Conservation (phyloP, 2,888 invertebrate species). For the Congeria kusceri region DNA sequence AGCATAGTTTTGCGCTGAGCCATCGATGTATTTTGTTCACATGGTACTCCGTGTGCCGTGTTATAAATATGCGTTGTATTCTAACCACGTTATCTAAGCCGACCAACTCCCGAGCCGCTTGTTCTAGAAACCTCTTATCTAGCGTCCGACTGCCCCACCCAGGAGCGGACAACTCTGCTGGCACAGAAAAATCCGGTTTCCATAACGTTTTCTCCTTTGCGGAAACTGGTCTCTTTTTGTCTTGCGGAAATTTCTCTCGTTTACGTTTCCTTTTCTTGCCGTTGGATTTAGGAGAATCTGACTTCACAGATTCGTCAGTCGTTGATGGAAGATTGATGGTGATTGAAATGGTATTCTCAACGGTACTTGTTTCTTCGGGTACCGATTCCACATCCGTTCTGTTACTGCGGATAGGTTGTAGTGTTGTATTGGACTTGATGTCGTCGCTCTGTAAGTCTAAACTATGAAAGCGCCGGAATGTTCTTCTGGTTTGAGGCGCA, state of each 20-base stretch:
- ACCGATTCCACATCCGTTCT: too few relatives aligned
- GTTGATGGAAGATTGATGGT: neutral
- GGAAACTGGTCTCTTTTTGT: neutral
- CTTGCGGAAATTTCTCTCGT: neutral
- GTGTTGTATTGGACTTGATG: too few relatives aligned
- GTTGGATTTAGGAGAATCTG: slow-evolving; percentile 10
- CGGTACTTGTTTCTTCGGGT: too few relatives aligned
- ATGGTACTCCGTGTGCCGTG: too few relatives aligned
- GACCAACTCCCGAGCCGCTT: slow-evolving; percentile 40
- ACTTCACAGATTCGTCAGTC: neutral
- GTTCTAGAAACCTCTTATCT: slow-evolving; percentile 54
- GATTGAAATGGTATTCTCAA: neutral
- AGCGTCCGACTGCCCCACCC: slow-evolving; percentile 56
- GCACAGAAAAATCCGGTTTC: slow-evolving; percentile 7
- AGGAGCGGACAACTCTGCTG: slow-evolving; percentile 35
- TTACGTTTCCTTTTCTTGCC: neutral
- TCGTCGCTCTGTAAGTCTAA: neutral
- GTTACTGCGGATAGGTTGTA: too few relatives aligned
- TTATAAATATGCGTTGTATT: neutral
- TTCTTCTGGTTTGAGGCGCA: neutral
- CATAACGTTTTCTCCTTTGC: neutral
- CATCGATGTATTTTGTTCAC: too few relatives aligned
- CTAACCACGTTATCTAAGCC: slow-evolving; percentile 37
- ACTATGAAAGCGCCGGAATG: neutral
- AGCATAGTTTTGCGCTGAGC: too few relatives aligned